These are phyloP conservation scores for Dolomedes plantarius DNA, from an alignment of 2,888 invertebrate genomes.

Conservation along the genomic window DNA sequence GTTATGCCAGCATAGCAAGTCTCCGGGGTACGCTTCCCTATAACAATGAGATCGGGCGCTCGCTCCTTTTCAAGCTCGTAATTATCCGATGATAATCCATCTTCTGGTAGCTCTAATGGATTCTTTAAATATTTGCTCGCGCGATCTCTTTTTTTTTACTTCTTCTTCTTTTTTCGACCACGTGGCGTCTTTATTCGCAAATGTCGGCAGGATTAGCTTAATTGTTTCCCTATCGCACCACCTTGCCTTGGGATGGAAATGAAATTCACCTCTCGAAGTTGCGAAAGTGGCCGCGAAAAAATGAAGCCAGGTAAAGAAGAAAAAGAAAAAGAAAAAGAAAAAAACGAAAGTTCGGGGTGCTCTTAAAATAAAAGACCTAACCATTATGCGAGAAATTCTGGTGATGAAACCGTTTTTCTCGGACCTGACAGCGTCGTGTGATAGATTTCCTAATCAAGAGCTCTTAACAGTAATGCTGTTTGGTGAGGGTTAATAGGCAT, in stretches of 20 bases:
- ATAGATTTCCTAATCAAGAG: background rate
- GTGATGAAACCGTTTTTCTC: background rate
- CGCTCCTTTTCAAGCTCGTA: conserved; percentile 48
- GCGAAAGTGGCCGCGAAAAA: background rate
- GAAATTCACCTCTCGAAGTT: background rate
- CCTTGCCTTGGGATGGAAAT: background rate
- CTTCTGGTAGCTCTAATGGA: conserved; percentile 63
- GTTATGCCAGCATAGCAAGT: conserved; percentile 28
- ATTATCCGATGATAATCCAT: conserved; percentile 66
- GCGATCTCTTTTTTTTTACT: conserved; percentile 21
- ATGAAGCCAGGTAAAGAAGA: background rate
- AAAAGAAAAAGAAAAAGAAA: background rate
- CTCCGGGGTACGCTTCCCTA: conserved; percentile 32
- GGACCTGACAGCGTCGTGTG: background rate
- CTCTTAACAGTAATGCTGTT: background rate
- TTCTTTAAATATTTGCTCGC: conserved; percentile 70
- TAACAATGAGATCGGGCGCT: conserved; percentile 16
- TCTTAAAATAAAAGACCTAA: background rate
- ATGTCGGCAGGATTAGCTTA: conserved; percentile 58
- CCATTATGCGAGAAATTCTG: background rate
- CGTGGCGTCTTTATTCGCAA: conserved; percentile 65
- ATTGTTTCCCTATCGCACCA: conserved; percentile 37
- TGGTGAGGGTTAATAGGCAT: too few species aligned
- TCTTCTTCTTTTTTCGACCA: background rate
- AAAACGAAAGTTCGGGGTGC: background rate